A percentile compares a stretch with the other conserved stretches of the same genome.
These are phyloP conservation scores for Leptogaster cylindrica DNA, from an alignment of 2,888 invertebrate species.

Conservation along the genomic window DNA sequence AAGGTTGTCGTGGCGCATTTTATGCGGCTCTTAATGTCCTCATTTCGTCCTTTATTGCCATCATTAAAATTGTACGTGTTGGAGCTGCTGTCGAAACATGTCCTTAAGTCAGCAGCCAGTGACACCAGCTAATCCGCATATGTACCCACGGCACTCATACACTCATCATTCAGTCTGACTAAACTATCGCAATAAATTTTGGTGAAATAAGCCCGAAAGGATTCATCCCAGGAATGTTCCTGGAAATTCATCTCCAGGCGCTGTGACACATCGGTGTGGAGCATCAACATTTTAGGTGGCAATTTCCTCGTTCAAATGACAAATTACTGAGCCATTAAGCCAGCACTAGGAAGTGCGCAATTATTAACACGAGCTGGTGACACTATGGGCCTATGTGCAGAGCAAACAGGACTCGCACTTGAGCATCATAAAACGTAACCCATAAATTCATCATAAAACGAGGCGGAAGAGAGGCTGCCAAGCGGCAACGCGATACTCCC, in stretches of 20 bases:
- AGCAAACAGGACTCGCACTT: background rate
- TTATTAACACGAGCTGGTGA: slow-evolving; percentile 35
- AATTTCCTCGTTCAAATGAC: slow-evolving; percentile 40
- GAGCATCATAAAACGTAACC: slow-evolving; percentile 27
- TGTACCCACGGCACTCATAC: too few species aligned
- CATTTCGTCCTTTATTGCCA: too few species aligned
- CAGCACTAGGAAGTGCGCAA: slow-evolving; percentile 37
- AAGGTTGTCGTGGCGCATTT: too few species aligned
- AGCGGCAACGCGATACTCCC: background rate
- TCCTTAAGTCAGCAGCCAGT: too few species aligned
- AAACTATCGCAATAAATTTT: slow-evolving; percentile 37
- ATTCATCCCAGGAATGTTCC: slow-evolving; percentile 37
- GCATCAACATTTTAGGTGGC: slow-evolving; percentile 36
- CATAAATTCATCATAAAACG: slow-evolving; percentile 38
- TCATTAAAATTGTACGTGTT: too few species aligned
- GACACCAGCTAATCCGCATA: too few species aligned
- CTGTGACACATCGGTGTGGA: slow-evolving; percentile 35
- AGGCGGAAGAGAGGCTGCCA: slow-evolving; percentile 20
- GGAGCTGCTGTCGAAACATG: too few species aligned
- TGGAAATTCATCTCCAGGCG: slow-evolving; percentile 27
- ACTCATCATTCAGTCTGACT: slow-evolving; percentile 22
- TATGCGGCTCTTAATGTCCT: too few species aligned
- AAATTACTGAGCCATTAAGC: slow-evolving; percentile 37
- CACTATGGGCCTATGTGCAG: slow-evolving; percentile 14
- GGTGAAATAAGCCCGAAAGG: slow-evolving; percentile 37